phyloP scores from a whole-genome alignment of 2,888 invertebrate genomes.

The Venusia cambrica region DNA sequence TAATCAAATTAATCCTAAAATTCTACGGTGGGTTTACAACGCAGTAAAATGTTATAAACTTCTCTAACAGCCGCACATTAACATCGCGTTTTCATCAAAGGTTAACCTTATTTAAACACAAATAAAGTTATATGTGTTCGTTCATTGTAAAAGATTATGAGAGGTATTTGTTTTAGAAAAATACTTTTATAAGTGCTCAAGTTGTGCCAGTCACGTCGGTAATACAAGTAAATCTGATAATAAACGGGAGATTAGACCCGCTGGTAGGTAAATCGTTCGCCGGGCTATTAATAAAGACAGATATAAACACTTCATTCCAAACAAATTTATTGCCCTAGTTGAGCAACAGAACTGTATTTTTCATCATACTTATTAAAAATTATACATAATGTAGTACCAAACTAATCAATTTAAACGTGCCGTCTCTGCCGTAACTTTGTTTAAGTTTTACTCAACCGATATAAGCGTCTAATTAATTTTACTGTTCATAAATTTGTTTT shows the following conservation, averaged over 20 bases:
- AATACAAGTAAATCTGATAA: slow-evolving; percentile 29
- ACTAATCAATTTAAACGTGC: slow-evolving; percentile 15
- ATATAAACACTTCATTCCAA: slow-evolving; percentile 37
- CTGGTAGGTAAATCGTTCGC: slow-evolving; percentile 35
- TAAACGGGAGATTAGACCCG: slow-evolving; percentile 30
- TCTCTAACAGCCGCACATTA: slow-evolving; percentile 67
- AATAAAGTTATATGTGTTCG: slow-evolving; percentile 27
- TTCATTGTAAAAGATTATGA: slow-evolving; percentile 31
- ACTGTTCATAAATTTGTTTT: slow-evolving; percentile 5
- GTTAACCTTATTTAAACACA: slow-evolving; percentile 29
- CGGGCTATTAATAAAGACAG: slow-evolving; percentile 34
- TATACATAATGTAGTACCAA: slow-evolving; percentile 16
- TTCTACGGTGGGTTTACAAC: slow-evolving; percentile 79
- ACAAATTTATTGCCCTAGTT: slow-evolving; percentile 32
- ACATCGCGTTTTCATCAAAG: slow-evolving; percentile 54
- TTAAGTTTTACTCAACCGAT: neutral
- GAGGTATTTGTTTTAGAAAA: slow-evolving; percentile 32
- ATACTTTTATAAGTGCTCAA: slow-evolving; percentile 30
- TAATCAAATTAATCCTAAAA: slow-evolving; percentile 81
- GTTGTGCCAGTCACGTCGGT: slow-evolving; percentile 27
- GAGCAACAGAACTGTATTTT: slow-evolving; percentile 24
- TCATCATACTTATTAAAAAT: slow-evolving; percentile 13
- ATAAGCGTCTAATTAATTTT: slow-evolving; percentile 5
- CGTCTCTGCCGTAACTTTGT: slow-evolving; percentile 8
- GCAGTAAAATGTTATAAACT: slow-evolving; percentile 78